A percentile compares a stretch with the other conserved stretches of the same genome.
Evolutionary conservation across 2,888 invertebrate species (phyloP).

Genomic region (Drosophila borborema): DNA sequence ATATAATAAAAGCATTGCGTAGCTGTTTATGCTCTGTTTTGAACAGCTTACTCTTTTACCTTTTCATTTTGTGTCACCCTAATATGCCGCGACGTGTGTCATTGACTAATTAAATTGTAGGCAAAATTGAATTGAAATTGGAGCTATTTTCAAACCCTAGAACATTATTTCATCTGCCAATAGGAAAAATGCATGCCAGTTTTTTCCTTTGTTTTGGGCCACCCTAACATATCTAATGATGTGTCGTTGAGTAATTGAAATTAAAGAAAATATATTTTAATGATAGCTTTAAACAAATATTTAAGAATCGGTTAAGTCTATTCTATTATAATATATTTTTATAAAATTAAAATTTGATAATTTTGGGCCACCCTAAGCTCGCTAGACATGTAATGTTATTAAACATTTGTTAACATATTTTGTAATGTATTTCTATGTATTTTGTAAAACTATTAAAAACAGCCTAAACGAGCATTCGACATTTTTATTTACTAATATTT

Average conservation of each 20-base stretch:
- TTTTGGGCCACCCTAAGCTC: background rate
- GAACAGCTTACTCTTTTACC: background rate
- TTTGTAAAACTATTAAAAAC: too few relatives aligned
- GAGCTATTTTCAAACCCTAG: background rate
- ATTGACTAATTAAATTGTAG: constrained; percentile 8
- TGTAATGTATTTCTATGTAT: too few relatives aligned
- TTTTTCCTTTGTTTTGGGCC: background rate
- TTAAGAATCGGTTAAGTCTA: background rate
- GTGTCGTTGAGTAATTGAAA: background rate
- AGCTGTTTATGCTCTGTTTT: background rate
- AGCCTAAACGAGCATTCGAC: too few relatives aligned
- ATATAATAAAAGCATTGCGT: background rate
- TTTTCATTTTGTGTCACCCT: background rate
- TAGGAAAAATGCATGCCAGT: background rate
- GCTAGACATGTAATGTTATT: too few relatives aligned
- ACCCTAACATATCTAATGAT: background rate
- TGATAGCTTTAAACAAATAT: background rate
- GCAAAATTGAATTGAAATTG: constrained; percentile 1
- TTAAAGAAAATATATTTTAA: background rate
- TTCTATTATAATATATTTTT: too few relatives aligned
- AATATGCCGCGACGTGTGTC: constrained; percentile 4
- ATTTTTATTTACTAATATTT: background rate
- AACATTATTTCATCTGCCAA: background rate
- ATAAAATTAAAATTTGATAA: too few relatives aligned
- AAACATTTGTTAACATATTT: too few relatives aligned